phyloP scores from a whole-genome alignment of 30 jellyfish, hydroid and myxozoan species.

The Catostylus mosaicus region DNA sequence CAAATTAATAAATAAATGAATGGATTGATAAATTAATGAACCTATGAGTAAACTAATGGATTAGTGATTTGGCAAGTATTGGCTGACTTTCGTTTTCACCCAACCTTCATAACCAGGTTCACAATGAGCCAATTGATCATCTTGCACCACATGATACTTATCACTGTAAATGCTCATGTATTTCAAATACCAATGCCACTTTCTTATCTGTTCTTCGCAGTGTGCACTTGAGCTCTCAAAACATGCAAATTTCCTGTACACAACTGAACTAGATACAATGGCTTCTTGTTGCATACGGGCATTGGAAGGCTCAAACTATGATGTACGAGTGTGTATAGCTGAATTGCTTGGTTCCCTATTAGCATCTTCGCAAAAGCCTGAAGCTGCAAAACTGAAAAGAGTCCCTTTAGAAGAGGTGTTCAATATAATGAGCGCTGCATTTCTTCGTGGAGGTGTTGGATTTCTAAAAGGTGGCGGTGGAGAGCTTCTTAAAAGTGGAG shows the following conservation, averaged over 20 bases:
- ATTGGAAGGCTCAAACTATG: constrained; percentile 95
- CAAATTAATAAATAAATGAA: too few species aligned
- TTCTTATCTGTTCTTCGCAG: constrained; percentile 16
- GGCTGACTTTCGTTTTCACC: too few species aligned
- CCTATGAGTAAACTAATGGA: too few species aligned
- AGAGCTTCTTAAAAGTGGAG: constrained; percentile 78
- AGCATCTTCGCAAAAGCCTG: constrained; percentile 89
- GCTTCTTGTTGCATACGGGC: constrained; percentile 89
- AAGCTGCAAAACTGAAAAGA: constrained; percentile 63
- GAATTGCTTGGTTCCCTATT: constrained; percentile 90
- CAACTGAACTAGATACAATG: constrained; percentile 91
- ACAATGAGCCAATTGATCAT: too few species aligned
- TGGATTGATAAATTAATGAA: too few species aligned
- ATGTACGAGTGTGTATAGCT: constrained; percentile 93
- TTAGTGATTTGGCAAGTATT: too few species aligned
- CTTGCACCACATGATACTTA: too few species aligned
- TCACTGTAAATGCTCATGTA: too few species aligned
- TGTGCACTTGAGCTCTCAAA: constrained; percentile 96
- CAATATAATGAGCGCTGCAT: constrained; percentile 86
- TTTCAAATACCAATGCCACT: too few species aligned
- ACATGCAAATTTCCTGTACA: constrained; percentile 85
- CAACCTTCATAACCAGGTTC: too few species aligned
- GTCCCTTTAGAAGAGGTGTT: constrained; percentile 82
- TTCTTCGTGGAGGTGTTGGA: constrained; percentile 92
- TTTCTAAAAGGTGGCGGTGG: constrained; percentile 89